Conservation (phyloP, 2,797 vertebrate species). For the Pteronotus mesoamericanus region DNA sequence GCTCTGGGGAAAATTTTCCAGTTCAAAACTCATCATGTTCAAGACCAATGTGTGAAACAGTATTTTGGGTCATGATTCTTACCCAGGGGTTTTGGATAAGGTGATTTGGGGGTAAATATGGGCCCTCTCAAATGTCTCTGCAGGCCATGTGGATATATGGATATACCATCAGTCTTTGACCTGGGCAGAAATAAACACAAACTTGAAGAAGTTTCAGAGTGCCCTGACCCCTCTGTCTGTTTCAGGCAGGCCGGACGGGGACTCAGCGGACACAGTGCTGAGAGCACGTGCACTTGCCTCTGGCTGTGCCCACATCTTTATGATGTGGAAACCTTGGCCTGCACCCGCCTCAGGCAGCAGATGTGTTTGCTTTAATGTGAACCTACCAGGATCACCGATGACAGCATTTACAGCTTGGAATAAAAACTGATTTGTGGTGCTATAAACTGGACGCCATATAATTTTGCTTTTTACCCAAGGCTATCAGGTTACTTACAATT, state of each 20-base stretch:
- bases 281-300: accelerated
- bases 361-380: not conserved
- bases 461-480: not conserved
- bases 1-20: not conserved
- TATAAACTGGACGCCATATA: not conserved
- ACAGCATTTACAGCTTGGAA: not conserved
- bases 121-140: not conserved
- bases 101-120: not conserved
- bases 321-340: not conserved
- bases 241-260: not conserved
- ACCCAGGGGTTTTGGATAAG: not conserved
- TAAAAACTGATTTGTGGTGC: not conserved
- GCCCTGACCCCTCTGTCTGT: too few relatives aligned
- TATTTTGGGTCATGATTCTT: not conserved
- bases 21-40: not conserved
- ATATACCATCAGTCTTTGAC: not conserved
- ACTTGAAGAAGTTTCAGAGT: not conserved
- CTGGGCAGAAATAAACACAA: not conserved
- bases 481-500: not conserved
- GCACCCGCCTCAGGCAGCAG: not conserved
- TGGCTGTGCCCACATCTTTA: not conserved
- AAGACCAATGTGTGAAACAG: not conserved
- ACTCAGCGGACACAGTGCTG: not conserved
- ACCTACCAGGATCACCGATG: not conserved
- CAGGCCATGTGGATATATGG: not conserved